Evolutionary conservation across 2,797 vertebrate genomes (phyloP).

Genomic region (Poecilia gillii): DNA sequence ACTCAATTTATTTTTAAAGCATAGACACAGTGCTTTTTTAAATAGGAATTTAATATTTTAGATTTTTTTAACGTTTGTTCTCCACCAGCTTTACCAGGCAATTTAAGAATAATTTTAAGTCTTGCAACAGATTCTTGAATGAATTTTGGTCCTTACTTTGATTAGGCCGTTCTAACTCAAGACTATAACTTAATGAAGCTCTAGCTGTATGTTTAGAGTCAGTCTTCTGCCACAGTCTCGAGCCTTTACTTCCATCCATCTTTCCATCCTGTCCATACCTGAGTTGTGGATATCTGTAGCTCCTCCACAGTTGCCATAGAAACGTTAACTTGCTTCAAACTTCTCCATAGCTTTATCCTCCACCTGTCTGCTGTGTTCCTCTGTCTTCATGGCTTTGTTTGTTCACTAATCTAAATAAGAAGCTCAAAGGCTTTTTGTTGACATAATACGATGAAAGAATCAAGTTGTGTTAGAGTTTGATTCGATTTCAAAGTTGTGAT

Average conservation of each 20-base stretch:
- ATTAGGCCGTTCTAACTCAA: neutral
- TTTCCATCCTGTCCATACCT: neutral
- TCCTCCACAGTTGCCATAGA: neutral
- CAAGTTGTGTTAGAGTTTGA: neutral
- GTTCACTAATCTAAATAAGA: neutral
- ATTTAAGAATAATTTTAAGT: neutral
- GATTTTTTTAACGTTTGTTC: neutral
- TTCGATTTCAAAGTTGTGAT: neutral
- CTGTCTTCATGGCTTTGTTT: neutral
- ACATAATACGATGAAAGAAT: neutral
- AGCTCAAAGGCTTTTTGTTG: neutral
- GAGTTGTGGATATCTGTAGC: neutral
- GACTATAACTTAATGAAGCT: neutral
- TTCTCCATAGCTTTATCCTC: neutral
- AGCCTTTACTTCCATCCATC: neutral
- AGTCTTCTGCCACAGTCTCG: neutral
- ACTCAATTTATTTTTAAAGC: slow-evolving; percentile 1
- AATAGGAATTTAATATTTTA: neutral
- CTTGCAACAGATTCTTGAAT: neutral
- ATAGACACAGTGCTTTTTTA: neutral
- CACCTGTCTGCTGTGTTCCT: neutral
- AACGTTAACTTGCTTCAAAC: neutral
- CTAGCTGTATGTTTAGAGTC: neutral
- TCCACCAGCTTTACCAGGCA: neutral
- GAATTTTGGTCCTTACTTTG: neutral